Percentiles rank a stretch among this genome's conserved stretches.
Conservation (phyloP, 2,797 vertebrate species). For the Rhinophrynus dorsalis region DNA sequence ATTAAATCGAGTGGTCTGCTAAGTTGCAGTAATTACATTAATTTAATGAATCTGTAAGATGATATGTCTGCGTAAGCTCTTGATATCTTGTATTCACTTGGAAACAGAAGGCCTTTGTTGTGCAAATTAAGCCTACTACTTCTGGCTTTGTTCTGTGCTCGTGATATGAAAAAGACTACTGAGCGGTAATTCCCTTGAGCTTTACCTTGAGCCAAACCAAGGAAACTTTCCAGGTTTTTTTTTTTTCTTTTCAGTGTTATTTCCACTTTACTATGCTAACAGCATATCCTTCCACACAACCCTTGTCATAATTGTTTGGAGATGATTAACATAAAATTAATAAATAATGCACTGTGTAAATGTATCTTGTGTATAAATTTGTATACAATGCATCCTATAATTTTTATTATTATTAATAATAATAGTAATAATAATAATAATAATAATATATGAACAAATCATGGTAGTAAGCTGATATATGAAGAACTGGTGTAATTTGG, state of each 20-base stretch:
- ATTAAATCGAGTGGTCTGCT: conserved; percentile 44
- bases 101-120: conserved; percentile 52
- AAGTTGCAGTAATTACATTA: conserved; percentile 49
- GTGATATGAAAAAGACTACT: conserved; percentile 39
- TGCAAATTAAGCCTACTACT: conserved; percentile 55
- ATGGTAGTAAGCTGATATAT: too few species aligned
- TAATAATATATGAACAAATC: too few species aligned
- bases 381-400: too few species aligned
- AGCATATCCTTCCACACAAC: too few species aligned
- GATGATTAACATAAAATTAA: too few species aligned
- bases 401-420: too few species aligned
- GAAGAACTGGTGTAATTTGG: too few species aligned
- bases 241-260: conserved; percentile 1
- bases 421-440: too few species aligned
- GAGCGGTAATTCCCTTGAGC: conserved; percentile 31
- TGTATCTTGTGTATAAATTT: too few species aligned
- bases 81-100: conserved; percentile 56
- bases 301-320: too few species aligned
- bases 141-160: conserved; percentile 40
- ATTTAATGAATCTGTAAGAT: conserved; percentile 55
- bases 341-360: too few species aligned
- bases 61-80: conserved; percentile 51
- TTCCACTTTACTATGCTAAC: conserved; percentile 18
- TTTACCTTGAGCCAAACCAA: conserved; percentile 35
- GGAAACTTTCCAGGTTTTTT: conserved; percentile 22